phyloP scores from a whole-genome alignment of 2,797 vertebrate genomes.

The Lateolabrax maculatus region DNA sequence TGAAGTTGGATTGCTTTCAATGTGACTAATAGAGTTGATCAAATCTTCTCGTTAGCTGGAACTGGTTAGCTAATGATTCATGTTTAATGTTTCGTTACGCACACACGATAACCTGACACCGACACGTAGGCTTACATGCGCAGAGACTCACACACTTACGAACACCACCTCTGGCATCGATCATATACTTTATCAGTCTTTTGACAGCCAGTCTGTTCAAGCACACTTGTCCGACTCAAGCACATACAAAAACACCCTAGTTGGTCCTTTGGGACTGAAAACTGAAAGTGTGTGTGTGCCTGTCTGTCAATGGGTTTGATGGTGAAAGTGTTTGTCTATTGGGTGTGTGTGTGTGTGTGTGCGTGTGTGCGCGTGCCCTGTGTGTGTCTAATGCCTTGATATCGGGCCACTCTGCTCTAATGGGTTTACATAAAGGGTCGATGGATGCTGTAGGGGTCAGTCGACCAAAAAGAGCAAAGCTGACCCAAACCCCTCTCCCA shows the following conservation, averaged over 20 bases:
- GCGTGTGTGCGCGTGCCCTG: constrained; percentile 2
- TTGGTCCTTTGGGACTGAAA: constrained; percentile 32
- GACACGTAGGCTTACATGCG: constrained; percentile 14
- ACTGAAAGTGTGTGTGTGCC: constrained; percentile 17
- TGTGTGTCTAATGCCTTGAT: constrained; percentile 43
- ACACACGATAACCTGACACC: constrained; percentile 24
- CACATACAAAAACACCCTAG: constrained; percentile 52
- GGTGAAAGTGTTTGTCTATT: constrained; percentile 6
- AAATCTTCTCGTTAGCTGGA: constrained; percentile 67
- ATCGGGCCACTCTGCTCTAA: constrained; percentile 72
- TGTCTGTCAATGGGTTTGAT: constrained; percentile 13
- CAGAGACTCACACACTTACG: constrained; percentile 15
- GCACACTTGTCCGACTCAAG: constrained; percentile 58
- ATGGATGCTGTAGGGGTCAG: constrained; percentile 70
- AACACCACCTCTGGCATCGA: constrained; percentile 52
- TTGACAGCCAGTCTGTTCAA: constrained; percentile 70
- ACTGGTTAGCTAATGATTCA: constrained; percentile 43
- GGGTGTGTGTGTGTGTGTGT: constrained; percentile 15
- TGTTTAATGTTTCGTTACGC: constrained; percentile 62
- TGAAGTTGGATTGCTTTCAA: constrained; percentile 64
- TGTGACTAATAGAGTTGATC: constrained; percentile 58
- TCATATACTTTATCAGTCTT: constrained; percentile 60
- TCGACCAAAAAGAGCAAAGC: constrained; percentile 70
- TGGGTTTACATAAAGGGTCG: constrained; percentile 81
- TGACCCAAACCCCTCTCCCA: constrained; percentile 4